phyloP scores from a whole-genome alignment of 2,113 vertebrate genomes.

The Melanerpes aurifrons region DNA sequence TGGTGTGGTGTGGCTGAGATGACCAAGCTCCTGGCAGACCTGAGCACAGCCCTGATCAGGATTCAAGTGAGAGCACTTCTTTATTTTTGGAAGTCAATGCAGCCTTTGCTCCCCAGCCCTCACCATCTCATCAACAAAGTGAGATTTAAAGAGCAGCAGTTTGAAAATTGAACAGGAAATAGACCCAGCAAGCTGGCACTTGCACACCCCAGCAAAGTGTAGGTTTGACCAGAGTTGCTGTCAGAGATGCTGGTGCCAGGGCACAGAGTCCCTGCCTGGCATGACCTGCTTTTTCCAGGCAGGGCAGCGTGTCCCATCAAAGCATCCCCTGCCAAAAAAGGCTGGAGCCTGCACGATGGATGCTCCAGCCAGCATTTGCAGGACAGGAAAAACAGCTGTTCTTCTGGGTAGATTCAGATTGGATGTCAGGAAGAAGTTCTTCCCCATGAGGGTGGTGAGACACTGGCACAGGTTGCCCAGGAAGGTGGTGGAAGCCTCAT shows the following conservation, averaged over 20 bases:
- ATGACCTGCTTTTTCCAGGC: not conserved
- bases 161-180: slow-evolving; percentile 46
- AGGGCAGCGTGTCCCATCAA: not conserved
- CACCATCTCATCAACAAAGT: not conserved
- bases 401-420: not conserved
- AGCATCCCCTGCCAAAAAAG: not conserved
- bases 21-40: not conserved
- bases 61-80: not conserved
- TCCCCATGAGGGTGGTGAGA: too few species aligned
- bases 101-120: not conserved
- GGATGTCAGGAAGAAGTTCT: too few species aligned
- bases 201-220: not conserved
- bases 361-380: not conserved
- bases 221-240: not conserved
- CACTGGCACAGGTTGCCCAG: too few species aligned
- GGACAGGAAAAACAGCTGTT: not conserved
- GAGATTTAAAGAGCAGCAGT: slow-evolving; percentile 14
- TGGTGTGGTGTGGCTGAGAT: fast-evolving
- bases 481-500: too few species aligned
- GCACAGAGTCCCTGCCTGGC: not conserved
- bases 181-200: not conserved
- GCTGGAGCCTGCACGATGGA: not conserved
- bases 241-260: slow-evolving; percentile 35
- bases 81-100: not conserved
- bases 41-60: not conserved